A percentile compares a stretch with the other conserved stretches of the same genome.
These are phyloP conservation scores for Drosophila pegasa DNA, from an alignment of 2,888 invertebrate species.

Conservation along the genomic window DNA sequence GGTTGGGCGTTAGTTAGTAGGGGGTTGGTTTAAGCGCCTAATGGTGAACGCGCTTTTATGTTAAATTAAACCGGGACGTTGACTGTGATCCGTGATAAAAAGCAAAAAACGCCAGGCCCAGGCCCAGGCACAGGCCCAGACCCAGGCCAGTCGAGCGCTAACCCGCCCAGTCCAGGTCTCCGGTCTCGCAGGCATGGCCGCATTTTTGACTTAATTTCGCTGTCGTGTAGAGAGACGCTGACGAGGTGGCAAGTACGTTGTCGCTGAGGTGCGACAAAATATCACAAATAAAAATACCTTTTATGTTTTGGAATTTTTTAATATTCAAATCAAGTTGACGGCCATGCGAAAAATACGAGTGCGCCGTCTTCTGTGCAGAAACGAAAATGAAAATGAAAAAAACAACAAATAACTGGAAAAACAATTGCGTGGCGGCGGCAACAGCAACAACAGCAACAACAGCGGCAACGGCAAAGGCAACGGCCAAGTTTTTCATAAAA, in stretches of 20 bases:
- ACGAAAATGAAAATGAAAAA: constrained; percentile 1
- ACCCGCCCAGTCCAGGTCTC: neutral
- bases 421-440: constrained; percentile 26
- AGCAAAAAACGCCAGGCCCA: neutral
- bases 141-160: too few species aligned
- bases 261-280: constrained; percentile 83
- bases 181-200: constrained; percentile 31
- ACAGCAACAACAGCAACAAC: neutral
- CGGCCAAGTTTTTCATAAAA: constrained; percentile 51
- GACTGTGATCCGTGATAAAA: constrained; percentile 47
- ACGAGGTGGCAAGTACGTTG: constrained; percentile 80
- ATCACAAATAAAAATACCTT: constrained; percentile 80
- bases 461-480: neutral
- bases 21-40: constrained; percentile 58
- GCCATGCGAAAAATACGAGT: constrained; percentile 17
- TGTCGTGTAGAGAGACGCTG: constrained; percentile 37
- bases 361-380: constrained; percentile 3
- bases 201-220: constrained; percentile 63
- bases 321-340: constrained; percentile 74
- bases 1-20: constrained; percentile 14
- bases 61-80: constrained; percentile 67
- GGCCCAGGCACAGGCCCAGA: too few species aligned
- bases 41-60: constrained; percentile 78
- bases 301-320: constrained; percentile 78
- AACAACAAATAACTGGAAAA: constrained; percentile 12